A percentile compares a stretch with the other conserved stretches of the same genome.
These are phyloP conservation scores for Sympetrum striolatum DNA, from an alignment of 2,888 invertebrate genomes.

Conservation along the genomic window DNA sequence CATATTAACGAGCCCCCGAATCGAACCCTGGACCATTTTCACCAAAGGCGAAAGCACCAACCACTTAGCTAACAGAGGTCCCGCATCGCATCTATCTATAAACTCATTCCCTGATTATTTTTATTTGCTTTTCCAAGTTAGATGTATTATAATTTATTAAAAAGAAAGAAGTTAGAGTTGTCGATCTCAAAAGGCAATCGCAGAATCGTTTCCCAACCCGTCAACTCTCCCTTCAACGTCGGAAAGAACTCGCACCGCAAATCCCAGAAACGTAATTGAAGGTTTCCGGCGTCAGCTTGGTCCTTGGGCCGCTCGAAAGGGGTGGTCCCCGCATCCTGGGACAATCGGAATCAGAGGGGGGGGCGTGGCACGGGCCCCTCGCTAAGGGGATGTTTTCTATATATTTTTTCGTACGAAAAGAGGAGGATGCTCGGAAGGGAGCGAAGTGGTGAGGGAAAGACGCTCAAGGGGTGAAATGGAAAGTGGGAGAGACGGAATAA, in stretches of 20 bases:
- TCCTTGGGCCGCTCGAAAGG: not conserved
- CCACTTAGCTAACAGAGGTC: too few relatives aligned
- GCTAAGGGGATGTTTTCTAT: not conserved
- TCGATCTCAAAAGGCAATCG: too few relatives aligned
- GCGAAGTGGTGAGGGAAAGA: not conserved
- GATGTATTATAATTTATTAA: too few relatives aligned
- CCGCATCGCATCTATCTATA: too few relatives aligned
- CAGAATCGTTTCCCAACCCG: not conserved
- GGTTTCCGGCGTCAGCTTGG: not conserved
- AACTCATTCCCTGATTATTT: too few relatives aligned
- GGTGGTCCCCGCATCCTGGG: not conserved
- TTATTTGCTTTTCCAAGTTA: too few relatives aligned
- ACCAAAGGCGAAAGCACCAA: too few relatives aligned
- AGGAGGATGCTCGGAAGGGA: not conserved
- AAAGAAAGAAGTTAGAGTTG: too few relatives aligned
- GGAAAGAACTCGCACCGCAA: not conserved
- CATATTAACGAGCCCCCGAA: too few relatives aligned
- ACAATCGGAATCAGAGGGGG: not conserved
- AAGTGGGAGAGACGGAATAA: slow-evolving; percentile 34
- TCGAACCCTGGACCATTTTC: too few relatives aligned
- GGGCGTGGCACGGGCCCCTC: not conserved
- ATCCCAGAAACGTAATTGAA: slow-evolving; percentile 5
- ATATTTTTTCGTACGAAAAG: not conserved
- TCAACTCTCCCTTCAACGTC: not conserved
- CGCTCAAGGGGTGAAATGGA: slow-evolving; percentile 12